Evolutionary conservation across 2,888 invertebrate genomes (phyloP).

Genomic region (Agonopterix heracliana): DNA sequence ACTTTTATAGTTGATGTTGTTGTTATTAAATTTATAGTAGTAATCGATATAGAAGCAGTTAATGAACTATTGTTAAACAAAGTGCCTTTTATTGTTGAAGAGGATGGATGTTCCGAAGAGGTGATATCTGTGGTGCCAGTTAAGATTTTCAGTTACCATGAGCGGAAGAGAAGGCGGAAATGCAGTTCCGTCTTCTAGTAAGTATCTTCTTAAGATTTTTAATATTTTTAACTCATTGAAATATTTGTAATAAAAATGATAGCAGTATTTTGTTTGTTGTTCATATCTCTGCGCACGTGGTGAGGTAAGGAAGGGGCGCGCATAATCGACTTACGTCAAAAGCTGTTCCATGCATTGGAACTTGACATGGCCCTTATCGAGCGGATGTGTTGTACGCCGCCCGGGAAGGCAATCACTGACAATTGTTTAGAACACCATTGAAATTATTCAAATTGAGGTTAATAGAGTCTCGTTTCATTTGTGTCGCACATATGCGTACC

Average conservation of each 20-base stretch:
- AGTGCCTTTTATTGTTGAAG: conserved; percentile 50
- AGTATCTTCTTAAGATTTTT: conserved; percentile 45
- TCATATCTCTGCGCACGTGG: conserved; percentile 22
- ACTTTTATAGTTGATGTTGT: conserved; percentile 51
- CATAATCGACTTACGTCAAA: conserved; percentile 28
- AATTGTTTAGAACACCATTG: conserved; percentile 63
- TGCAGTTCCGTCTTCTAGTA: conserved; percentile 74
- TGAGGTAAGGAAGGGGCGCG: conserved; percentile 25
- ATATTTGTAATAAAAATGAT: conserved; percentile 6
- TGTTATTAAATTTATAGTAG: conserved; percentile 39
- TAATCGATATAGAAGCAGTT: conserved; percentile 21
- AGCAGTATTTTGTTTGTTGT: conserved; percentile 17
- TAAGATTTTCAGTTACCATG: conserved; percentile 61
- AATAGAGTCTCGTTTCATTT: conserved; percentile 64
- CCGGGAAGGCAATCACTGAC: conserved; percentile 58
- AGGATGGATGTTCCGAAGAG: conserved; percentile 63
- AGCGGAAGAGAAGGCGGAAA: conserved; percentile 73
- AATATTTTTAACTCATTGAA: not conserved
- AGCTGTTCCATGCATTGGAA: conserved; percentile 40
- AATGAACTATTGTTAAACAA: conserved; percentile 40
- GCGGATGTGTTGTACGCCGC: conserved; percentile 53
- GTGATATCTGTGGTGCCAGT: conserved; percentile 67
- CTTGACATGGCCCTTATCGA: conserved; percentile 53
- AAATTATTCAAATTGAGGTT: conserved; percentile 71
- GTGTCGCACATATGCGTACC: conserved; percentile 70